A percentile compares a stretch with the other conserved stretches of the same genome.
Conservation (phyloP, 2,797 vertebrate species). For the Karalla daura region DNA sequence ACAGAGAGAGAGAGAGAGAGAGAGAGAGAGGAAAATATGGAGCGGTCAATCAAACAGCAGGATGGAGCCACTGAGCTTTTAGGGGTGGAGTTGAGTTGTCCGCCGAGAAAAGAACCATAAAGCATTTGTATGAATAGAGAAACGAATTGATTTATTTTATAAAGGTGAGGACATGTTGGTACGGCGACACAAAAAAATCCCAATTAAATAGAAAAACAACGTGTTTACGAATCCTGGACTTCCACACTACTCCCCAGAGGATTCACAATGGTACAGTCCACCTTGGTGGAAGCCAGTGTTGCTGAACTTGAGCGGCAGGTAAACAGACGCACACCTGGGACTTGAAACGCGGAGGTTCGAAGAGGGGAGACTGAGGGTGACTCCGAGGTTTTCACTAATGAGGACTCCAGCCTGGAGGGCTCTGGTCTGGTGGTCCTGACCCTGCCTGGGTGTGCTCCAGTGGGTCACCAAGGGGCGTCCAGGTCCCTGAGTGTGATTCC, state of each 20-base stretch:
- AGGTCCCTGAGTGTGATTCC: too few relatives aligned
- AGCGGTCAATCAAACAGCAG: constrained; percentile 79
- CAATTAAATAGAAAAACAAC: too few relatives aligned
- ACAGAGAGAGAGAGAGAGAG: constrained; percentile 26
- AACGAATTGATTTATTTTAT: accelerated
- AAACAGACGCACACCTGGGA: constrained; percentile 55
- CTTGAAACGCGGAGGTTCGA: neutral
- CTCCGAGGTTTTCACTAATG: neutral
- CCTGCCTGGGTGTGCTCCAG: neutral
- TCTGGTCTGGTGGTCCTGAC: neutral
- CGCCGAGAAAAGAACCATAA: accelerated
- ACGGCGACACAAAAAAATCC: too few relatives aligned
- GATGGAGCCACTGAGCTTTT: constrained; percentile 33
- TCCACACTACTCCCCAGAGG: neutral
- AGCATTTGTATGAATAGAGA: too few relatives aligned
- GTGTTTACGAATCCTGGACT: neutral
- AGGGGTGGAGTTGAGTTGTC: constrained; percentile 42
- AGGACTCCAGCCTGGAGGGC: neutral
- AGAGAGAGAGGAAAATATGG: constrained; percentile 73
- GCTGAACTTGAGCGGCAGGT: constrained; percentile 42
- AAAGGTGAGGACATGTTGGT: too few relatives aligned
- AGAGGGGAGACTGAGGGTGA: neutral
- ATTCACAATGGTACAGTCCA: constrained; percentile 69
- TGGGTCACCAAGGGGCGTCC: neutral
- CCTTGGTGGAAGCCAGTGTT: constrained; percentile 57